phyloP scores from a whole-genome alignment of 2,797 vertebrate genomes.

The Sebastes oblongus region DNA sequence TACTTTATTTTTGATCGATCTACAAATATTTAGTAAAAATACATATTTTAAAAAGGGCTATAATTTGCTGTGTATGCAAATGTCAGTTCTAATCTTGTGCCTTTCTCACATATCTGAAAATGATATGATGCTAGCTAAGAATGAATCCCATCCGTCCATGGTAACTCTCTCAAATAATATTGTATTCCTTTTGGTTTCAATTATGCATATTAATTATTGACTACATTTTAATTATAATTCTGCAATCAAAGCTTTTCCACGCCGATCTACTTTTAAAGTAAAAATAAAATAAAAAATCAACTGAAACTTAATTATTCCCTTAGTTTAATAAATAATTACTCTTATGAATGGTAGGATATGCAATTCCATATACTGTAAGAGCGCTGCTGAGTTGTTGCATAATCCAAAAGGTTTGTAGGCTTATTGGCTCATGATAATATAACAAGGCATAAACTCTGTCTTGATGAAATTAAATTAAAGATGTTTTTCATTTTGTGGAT shows the following conservation, averaged over 20 bases:
- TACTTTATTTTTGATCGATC: not conserved
- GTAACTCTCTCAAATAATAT: not conserved
- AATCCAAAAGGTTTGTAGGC: constrained; percentile 2
- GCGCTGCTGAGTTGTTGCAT: constrained; percentile 8
- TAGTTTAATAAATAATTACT: constrained; percentile 35
- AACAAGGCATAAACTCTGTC: not conserved
- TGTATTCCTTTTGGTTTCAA: constrained; percentile 2
- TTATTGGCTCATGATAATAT: not conserved
- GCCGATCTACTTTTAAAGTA: constrained; percentile 25
- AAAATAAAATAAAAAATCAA: not conserved
- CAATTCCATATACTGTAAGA: not conserved
- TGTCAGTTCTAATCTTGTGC: not conserved
- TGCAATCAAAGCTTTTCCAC: constrained; percentile 23
- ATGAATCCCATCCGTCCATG: not conserved
- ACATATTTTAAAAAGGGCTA: not conserved
- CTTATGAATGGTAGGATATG: not conserved
- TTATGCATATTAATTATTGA: constrained; percentile 15
- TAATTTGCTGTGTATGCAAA: not conserved
- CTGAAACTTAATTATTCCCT: constrained; percentile 25
- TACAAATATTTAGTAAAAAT: not conserved
- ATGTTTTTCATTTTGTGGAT: constrained; percentile 17
- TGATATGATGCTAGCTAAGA: not conserved
- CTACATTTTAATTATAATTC: constrained; percentile 22
- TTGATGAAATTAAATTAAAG: not conserved
- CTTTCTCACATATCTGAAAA: not conserved